Percentiles rank a stretch among this genome's conserved stretches.
These are phyloP conservation scores for Lagria hirta DNA, from an alignment of 2,888 invertebrate genomes.

Conservation along the genomic window DNA sequence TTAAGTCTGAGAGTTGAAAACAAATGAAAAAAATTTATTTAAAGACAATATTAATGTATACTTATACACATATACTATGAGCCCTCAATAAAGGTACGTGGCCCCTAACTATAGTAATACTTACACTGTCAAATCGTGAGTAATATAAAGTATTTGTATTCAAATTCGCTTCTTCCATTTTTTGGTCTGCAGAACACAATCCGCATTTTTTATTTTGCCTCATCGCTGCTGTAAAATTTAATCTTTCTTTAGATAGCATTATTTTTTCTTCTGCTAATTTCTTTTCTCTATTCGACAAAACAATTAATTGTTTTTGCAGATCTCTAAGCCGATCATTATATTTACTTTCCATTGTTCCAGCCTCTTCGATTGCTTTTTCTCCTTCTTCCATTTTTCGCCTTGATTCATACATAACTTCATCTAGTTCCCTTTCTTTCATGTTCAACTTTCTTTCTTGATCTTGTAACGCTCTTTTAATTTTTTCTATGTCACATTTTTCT, in stretches of 20 bases:
- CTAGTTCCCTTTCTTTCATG: slow-evolving; percentile 47
- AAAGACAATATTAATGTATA: too few relatives aligned
- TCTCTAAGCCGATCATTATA: slow-evolving; percentile 61
- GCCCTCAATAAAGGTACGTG: too few relatives aligned
- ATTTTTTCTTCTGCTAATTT: slow-evolving; percentile 65
- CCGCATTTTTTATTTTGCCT: slow-evolving; percentile 53
- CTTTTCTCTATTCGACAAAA: slow-evolving; percentile 60
- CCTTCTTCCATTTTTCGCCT: slow-evolving; percentile 61
- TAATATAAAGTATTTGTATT: slow-evolving; percentile 11
- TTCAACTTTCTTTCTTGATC: slow-evolving; percentile 43
- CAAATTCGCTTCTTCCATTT: slow-evolving; percentile 9
- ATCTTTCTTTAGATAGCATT: slow-evolving; percentile 60
- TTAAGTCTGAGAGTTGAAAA: too few relatives aligned
- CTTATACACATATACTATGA: too few relatives aligned
- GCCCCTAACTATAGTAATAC: slow-evolving; percentile 3
- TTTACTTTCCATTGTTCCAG: slow-evolving; percentile 51
- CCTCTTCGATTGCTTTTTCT: slow-evolving; percentile 54
- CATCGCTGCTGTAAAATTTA: slow-evolving; percentile 59
- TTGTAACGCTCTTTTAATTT: slow-evolving; percentile 42
- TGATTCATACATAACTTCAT: slow-evolving; percentile 47
- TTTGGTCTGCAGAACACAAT: slow-evolving; percentile 42
- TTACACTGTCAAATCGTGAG: slow-evolving; percentile 13
- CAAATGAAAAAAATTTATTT: too few relatives aligned
- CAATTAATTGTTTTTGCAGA: slow-evolving; percentile 60
- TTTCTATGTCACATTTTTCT: slow-evolving; percentile 47